A percentile compares a stretch with the other conserved stretches of the same genome.
phyloP scores from a whole-genome alignment of 2,113 vertebrate genomes.

The Phylloscopus trochiloides region DNA sequence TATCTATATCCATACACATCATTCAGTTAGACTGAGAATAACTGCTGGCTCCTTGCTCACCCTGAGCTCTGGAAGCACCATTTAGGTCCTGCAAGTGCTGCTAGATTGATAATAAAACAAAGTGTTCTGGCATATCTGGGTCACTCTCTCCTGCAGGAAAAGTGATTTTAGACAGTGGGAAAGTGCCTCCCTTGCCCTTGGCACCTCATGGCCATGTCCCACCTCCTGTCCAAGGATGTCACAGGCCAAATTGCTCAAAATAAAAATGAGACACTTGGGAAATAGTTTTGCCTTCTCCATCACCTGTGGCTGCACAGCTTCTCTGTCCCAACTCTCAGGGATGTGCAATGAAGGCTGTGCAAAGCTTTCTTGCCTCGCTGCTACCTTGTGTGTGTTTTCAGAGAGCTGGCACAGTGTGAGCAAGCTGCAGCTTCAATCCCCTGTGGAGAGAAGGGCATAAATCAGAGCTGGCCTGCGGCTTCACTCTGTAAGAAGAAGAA shows the following conservation, averaged over 20 bases:
- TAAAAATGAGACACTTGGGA: background rate
- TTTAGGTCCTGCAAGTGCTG: background rate
- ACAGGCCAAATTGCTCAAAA: background rate
- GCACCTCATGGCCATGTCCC: fast-evolving
- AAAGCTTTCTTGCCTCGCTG: background rate
- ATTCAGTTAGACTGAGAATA: background rate
- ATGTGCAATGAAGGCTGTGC: background rate
- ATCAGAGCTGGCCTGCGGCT: background rate
- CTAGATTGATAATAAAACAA: background rate
- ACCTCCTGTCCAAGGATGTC: background rate
- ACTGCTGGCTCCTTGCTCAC: background rate
- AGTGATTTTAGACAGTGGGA: background rate
- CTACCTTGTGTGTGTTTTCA: background rate
- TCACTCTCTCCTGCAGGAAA: background rate
- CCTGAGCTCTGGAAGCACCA: background rate
- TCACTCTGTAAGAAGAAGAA: background rate
- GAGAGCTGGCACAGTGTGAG: background rate
- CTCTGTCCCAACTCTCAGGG: background rate
- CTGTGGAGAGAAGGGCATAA: background rate
- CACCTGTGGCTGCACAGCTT: background rate
- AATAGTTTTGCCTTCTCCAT: background rate
- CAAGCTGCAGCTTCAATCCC: background rate
- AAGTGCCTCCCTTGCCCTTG: background rate
- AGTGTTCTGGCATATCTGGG: background rate
- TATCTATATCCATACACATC: background rate